Conservation (phyloP, 2,113 vertebrate species). For the Ceyx melanurus region DNA sequence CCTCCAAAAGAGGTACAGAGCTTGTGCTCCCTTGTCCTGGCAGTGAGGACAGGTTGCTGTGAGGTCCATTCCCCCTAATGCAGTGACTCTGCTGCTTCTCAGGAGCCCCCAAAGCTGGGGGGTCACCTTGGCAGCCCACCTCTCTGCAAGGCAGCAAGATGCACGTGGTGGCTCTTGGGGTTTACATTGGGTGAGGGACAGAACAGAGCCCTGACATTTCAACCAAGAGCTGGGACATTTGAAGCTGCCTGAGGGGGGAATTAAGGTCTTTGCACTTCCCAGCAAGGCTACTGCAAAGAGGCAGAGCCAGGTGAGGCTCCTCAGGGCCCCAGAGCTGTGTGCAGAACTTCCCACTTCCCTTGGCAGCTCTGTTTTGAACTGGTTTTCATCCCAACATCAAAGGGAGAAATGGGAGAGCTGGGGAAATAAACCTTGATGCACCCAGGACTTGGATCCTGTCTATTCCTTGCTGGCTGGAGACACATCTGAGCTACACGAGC, state of each 20-base stretch:
- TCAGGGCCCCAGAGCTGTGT: neutral
- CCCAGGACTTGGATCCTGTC: neutral
- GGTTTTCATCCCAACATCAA: neutral
- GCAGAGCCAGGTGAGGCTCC: neutral
- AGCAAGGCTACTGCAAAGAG: neutral
- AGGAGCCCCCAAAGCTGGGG: neutral
- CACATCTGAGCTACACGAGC: too few species aligned
- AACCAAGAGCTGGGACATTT: neutral
- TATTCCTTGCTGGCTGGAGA: neutral
- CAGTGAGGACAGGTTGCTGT: neutral
- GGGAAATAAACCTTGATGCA: neutral
- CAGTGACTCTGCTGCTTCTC: neutral
- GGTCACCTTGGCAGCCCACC: neutral
- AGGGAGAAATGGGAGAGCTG: neutral
- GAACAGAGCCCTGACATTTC: neutral
- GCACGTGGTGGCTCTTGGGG: neutral
- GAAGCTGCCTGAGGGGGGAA: neutral
- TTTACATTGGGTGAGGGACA: neutral
- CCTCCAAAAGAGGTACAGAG: neutral
- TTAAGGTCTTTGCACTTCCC: slow-evolving; percentile 13
- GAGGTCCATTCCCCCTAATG: neutral
- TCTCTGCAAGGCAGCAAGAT: neutral
- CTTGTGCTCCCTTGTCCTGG: neutral
- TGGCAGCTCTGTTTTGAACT: neutral
- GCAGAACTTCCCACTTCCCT: neutral